A percentile compares a stretch with the other conserved stretches of the same genome.
phyloP scores from a whole-genome alignment of 2,888 invertebrate species.

The Oxyscelio sp. region DNA sequence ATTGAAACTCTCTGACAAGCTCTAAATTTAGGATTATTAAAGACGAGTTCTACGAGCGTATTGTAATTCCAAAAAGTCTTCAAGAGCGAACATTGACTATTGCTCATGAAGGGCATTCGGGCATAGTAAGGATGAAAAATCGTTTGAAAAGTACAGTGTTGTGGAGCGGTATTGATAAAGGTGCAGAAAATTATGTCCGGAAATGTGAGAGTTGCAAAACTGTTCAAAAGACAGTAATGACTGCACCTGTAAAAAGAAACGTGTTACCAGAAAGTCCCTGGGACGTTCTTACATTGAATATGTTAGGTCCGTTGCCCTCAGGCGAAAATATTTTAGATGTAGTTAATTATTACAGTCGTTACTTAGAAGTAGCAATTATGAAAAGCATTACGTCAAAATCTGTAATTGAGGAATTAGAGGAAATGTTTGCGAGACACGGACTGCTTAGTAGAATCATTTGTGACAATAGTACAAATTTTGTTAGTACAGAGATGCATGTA shows the following conservation, averaged over 20 bases:
- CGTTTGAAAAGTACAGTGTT: conserved; percentile 73
- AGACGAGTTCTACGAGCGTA: conserved; percentile 54
- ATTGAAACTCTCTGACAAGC: conserved; percentile 38
- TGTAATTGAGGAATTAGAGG: conserved; percentile 67
- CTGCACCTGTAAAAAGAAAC: neutral
- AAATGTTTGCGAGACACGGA: conserved; percentile 78
- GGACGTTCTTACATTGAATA: conserved; percentile 68
- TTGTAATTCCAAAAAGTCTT: neutral
- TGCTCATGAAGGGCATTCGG: conserved; percentile 78
- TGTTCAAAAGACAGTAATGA: conserved; percentile 22
- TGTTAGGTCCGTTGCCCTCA: conserved; percentile 69
- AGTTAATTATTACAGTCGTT: conserved; percentile 74
- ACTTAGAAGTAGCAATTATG: conserved; percentile 60
- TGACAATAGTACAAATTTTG: conserved; percentile 75
- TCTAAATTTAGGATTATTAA: conserved; percentile 51
- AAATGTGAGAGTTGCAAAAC: conserved; percentile 70
- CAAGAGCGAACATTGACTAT: neutral
- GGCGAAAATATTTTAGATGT: conserved; percentile 35
- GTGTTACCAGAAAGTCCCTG: conserved; percentile 22
- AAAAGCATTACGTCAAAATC: conserved; percentile 57
- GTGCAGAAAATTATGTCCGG: conserved; percentile 67
- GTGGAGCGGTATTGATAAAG: conserved; percentile 72
- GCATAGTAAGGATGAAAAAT: conserved; percentile 75
- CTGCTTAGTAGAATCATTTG: conserved; percentile 66
- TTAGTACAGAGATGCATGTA: conserved; percentile 26